Base-by-base conservation (phyloP, 2,888 invertebrate genomes). In the Urechis unicinctus region DNA sequence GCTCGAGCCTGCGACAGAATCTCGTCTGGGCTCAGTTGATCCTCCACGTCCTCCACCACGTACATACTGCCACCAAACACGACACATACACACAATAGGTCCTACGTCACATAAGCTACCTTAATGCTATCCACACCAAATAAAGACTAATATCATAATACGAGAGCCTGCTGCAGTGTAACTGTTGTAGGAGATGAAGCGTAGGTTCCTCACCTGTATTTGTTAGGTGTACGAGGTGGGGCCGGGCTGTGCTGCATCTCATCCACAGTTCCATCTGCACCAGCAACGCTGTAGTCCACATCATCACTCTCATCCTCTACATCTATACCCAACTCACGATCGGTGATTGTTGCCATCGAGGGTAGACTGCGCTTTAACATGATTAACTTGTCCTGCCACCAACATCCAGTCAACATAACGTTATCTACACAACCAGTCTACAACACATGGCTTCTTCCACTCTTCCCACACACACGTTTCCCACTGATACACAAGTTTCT, bases 311-410 rank as follows among this genome's bases (percentile, higher is more conserved):
- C 68, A 50, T 69, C 9, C 36, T 9, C 9, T 13, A 17, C 17
- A 9, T 36, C 72, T 21, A 95, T 90, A 29, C 95, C 95, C 1
- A 95, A 82, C 71, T 92, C 88, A 45, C 87, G 85, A 45, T 85
- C 83, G 0, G 87, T 84, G 61, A 93, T 83, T 71, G 88, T 87
- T 47, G 69, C 69, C 69, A 83, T 82, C 61, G 81, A 89, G 13
- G 82, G 81, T 59, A 83, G 80, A 50, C 80, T 82, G 21, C 89
- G 86, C 52, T 88, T 82, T 49, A 88, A 72, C 45, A 83, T 83
- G 2, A 85, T 78, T 3, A 97, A 81, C 77, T 92, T 93, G 62
- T 94, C 93, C 2, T 91, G 87, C 3, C 86, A 85, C 24, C 57
- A 45, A n/a, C n/a, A n/a, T n/a, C n/a, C n/a, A n/a, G n/a, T n/a